Conservation (phyloP, 2,113 vertebrate species). For the Maccullochella peelii region DNA sequence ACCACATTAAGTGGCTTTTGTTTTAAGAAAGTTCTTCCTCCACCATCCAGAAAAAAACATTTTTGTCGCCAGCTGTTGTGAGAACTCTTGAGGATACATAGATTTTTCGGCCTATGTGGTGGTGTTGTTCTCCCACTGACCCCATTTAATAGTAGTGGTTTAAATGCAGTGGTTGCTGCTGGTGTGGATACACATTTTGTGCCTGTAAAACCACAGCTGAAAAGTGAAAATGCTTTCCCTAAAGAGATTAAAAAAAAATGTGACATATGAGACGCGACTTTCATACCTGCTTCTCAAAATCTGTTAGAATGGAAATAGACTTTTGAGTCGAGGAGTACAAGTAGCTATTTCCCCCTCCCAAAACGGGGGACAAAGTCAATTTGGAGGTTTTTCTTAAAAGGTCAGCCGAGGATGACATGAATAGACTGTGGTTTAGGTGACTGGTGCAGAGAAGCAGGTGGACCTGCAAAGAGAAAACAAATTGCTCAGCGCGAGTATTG, state of each 20-base stretch:
- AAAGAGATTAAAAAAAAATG: constrained; percentile 5
- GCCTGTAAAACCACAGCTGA: constrained; percentile 26
- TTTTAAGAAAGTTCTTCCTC: constrained; percentile 14
- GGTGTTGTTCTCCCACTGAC: constrained; percentile 36
- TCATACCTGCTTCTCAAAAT: not conserved
- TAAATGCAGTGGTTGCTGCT: constrained; percentile 15
- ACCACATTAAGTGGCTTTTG: constrained; percentile 29
- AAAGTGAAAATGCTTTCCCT: constrained; percentile 39
- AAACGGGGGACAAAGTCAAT: constrained; percentile 64
- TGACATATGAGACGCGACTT: constrained; percentile 1
- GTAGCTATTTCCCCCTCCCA: not conserved
- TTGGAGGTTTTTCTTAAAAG: constrained; percentile 68
- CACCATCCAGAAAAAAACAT: not conserved
- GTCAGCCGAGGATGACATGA: constrained; percentile 53
- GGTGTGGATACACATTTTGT: constrained; percentile 8
- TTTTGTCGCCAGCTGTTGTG: not conserved
- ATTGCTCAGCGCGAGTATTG: constrained; percentile 65
- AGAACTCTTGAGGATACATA: constrained; percentile 29
- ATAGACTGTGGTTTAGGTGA: constrained; percentile 48
- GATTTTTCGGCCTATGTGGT: not conserved
- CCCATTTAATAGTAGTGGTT: constrained; percentile 43
- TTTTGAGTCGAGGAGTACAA: constrained; percentile 13
- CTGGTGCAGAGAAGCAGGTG: constrained; percentile 71
- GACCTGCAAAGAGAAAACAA: constrained; percentile 81
- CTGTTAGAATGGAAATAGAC: constrained; percentile 16